These are phyloP conservation scores for Hydrolagus affinis DNA, from an alignment of 2,113 vertebrate species.

Conservation along the genomic window DNA sequence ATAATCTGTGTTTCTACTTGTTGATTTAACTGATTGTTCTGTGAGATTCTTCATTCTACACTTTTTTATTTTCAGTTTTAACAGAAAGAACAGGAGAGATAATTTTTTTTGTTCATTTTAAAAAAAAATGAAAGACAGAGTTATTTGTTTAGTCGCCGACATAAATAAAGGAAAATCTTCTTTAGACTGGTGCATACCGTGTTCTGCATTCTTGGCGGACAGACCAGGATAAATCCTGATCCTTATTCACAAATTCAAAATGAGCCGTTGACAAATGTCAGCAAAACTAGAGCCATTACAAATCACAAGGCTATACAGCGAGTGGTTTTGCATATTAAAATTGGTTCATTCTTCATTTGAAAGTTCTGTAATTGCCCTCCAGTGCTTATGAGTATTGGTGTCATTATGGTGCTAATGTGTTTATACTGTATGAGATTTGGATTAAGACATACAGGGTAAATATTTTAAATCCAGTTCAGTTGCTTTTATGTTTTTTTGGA, in stretches of 20 bases:
- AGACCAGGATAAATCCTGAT: background rate
- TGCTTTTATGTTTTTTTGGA: background rate
- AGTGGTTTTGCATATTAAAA: too few relatives aligned
- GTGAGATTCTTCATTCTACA: background rate
- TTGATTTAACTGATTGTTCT: conserved; percentile 17
- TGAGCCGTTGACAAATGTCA: background rate
- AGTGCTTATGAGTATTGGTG: background rate
- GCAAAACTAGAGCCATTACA: background rate
- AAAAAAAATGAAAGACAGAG: background rate
- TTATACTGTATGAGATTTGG: background rate
- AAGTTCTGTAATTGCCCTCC: background rate
- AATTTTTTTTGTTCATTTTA: conserved; percentile 6
- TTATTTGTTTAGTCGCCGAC: background rate
- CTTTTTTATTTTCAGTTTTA: conserved; percentile 17
- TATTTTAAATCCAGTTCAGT: background rate
- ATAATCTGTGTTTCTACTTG: background rate
- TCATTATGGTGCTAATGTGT: background rate
- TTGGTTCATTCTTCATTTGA: background rate
- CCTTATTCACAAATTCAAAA: background rate
- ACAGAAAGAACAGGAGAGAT: background rate
- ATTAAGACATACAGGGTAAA: background rate
- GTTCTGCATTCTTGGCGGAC: background rate
- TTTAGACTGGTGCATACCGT: background rate
- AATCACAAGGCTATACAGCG: background rate
- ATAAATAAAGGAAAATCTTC: conserved; percentile 8